Conservation (phyloP, 2,113 vertebrate genomes). For the Columbina picui region DNA sequence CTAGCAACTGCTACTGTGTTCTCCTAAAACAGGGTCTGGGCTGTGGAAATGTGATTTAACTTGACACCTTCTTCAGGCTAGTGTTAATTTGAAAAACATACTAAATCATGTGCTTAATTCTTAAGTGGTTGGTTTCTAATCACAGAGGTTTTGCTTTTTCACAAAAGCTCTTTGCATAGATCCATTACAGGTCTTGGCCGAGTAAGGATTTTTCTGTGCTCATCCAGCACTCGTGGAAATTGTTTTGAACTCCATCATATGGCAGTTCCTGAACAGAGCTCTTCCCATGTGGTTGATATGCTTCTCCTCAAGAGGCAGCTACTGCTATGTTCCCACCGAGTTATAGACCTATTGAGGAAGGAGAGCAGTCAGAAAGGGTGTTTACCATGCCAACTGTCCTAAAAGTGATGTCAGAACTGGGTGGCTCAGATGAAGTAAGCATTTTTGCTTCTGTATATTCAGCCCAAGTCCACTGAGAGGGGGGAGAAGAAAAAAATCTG, state of each 20-base stretch:
- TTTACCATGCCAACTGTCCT: background rate
- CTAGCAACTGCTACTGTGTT: background rate
- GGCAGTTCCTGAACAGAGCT: background rate
- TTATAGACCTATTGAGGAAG: background rate
- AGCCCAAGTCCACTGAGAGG: background rate
- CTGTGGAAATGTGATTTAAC: background rate
- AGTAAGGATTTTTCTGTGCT: background rate
- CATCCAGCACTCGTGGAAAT: background rate
- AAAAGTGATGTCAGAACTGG: background rate
- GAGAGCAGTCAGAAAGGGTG: background rate
- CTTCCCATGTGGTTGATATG: background rate
- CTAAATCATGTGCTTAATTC: background rate
- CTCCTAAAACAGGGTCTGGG: background rate
- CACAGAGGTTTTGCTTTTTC: background rate
- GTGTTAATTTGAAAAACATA: background rate
- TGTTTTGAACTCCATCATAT: background rate
- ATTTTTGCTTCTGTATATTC: background rate
- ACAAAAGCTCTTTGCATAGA: background rate
- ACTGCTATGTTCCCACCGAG: background rate
- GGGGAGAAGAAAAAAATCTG: background rate
- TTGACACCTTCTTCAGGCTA: background rate
- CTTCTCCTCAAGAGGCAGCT: background rate
- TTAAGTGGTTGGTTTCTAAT: background rate
- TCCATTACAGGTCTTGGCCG: background rate
- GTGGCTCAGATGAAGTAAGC: background rate